A percentile compares a stretch with the other conserved stretches of the same genome.
Evolutionary conservation across 2,888 invertebrate species (phyloP).

Genomic region (Coelinius sp.): DNA sequence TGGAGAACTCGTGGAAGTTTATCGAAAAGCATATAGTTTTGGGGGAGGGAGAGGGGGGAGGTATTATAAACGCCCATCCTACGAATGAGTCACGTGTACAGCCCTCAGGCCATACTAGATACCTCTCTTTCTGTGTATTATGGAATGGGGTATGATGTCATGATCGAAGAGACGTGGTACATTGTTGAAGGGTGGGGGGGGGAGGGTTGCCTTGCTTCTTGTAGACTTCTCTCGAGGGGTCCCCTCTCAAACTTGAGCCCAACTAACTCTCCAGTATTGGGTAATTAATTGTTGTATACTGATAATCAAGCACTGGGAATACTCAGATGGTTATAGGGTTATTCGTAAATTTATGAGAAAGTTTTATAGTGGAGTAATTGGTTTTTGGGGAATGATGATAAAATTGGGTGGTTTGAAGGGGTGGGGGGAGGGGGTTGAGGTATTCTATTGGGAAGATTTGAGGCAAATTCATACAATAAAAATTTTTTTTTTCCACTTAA

Average conservation of each 20-base stretch:
- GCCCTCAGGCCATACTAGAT: constrained; percentile 40
- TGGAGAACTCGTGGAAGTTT: constrained; percentile 34
- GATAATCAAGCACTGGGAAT: constrained; percentile 18
- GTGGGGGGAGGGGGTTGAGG: background rate
- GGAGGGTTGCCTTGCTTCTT: background rate
- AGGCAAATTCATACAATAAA: background rate
- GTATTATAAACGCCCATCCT: constrained; percentile 43
- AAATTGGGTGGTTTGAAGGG: background rate
- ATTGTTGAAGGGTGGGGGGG: constrained; percentile 32
- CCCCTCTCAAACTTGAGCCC: constrained; percentile 5
- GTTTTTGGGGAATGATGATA: background rate
- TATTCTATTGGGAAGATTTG: background rate
- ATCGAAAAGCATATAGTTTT: constrained; percentile 41
- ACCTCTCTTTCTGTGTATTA: constrained; percentile 11
- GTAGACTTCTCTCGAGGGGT: constrained; percentile 9
- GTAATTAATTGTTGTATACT: constrained; percentile 33
- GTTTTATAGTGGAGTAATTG: constrained; percentile 23
- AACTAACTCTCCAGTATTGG: constrained; percentile 11
- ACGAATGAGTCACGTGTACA: constrained; percentile 44
- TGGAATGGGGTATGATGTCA: constrained; percentile 41
- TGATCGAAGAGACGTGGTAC: constrained; percentile 44
- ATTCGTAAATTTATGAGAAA: constrained; percentile 21
- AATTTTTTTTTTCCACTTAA: background rate
- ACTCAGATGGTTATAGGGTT: background rate
- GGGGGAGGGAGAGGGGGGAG: too few species aligned